These are phyloP conservation scores for Geotrupes spiniger DNA, from an alignment of 2,888 invertebrate species.

Conservation along the genomic window DNA sequence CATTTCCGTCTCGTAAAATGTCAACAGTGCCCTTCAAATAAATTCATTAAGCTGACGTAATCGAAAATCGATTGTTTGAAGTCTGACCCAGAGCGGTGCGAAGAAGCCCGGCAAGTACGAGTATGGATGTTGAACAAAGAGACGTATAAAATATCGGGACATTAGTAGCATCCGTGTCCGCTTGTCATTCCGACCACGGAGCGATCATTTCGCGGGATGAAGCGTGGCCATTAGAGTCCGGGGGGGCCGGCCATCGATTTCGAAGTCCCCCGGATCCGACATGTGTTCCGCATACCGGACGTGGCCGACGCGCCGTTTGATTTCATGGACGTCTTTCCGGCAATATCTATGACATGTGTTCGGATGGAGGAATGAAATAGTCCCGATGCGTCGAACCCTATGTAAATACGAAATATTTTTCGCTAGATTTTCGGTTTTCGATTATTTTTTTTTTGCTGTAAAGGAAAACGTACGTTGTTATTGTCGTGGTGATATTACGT, in stretches of 20 bases:
- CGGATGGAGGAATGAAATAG: constrained; percentile 12
- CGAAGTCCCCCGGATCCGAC: constrained; percentile 30
- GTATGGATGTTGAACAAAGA: constrained; percentile 4
- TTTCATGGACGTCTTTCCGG: constrained; percentile 37
- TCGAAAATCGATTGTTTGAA: too few relatives aligned
- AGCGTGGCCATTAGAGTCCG: constrained; percentile 44
- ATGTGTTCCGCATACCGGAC: constrained; percentile 45
- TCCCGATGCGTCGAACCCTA: constrained; percentile 3
- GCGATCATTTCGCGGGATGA: constrained; percentile 44
- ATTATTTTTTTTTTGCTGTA: too few relatives aligned
- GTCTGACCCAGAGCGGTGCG: too few relatives aligned
- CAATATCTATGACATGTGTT: constrained; percentile 32
- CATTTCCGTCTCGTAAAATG: too few relatives aligned
- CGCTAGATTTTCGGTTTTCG: neutral
- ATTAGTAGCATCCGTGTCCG: constrained; percentile 44
- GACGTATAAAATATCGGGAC: constrained; percentile 27
- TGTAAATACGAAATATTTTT: constrained; percentile 1
- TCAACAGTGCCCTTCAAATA: too few relatives aligned
- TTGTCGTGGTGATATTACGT: too few relatives aligned
- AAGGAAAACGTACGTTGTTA: too few relatives aligned
- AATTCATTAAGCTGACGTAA: too few relatives aligned
- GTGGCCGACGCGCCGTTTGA: constrained; percentile 35
- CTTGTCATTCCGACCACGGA: constrained; percentile 47
- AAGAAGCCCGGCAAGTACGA: too few relatives aligned
- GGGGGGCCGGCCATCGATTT: constrained; percentile 38